These are phyloP conservation scores for Drosophila setosimentum DNA, from an alignment of 2,888 invertebrate species.

Conservation along the genomic window DNA sequence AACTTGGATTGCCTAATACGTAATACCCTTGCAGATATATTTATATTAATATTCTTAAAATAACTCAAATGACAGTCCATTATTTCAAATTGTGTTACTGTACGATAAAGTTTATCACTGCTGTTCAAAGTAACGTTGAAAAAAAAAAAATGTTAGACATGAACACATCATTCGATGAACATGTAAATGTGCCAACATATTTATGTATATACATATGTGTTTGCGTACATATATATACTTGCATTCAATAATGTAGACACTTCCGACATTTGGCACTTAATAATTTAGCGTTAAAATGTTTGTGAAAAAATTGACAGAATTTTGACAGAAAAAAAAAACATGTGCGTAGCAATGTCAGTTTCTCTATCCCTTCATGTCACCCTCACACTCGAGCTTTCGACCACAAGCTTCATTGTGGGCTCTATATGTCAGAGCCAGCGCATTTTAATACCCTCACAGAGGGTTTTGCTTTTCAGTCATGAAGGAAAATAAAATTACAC, in stretches of 20 bases:
- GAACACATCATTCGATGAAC: slow-evolving; percentile 1
- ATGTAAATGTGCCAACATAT: neutral
- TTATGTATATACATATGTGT: slow-evolving; percentile 8
- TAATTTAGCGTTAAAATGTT: slow-evolving; percentile 68
- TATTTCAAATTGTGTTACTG: neutral
- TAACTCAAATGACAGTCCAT: neutral
- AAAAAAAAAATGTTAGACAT: neutral
- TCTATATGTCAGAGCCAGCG: slow-evolving; percentile 52
- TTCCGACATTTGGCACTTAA: slow-evolving; percentile 66
- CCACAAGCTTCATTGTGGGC: slow-evolving; percentile 48
- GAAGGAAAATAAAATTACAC: neutral
- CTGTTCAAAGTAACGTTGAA: neutral
- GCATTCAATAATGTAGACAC: slow-evolving; percentile 47
- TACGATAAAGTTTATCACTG: too few relatives aligned
- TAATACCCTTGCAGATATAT: neutral
- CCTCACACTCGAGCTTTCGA: slow-evolving; percentile 29
- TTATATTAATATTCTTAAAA: neutral
- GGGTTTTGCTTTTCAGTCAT: neutral
- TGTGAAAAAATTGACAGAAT: slow-evolving; percentile 75
- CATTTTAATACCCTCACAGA: slow-evolving; percentile 20
- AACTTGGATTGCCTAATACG: neutral
- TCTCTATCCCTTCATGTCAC: slow-evolving; percentile 29
- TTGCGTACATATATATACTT: slow-evolving; percentile 4
- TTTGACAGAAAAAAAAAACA: slow-evolving; percentile 56
- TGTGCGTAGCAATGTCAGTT: slow-evolving; percentile 31